Evolutionary conservation across 37 sponge, comb jelly and placozoan species (phyloP).

Genomic region (Lycopodina hypogea): DNA sequence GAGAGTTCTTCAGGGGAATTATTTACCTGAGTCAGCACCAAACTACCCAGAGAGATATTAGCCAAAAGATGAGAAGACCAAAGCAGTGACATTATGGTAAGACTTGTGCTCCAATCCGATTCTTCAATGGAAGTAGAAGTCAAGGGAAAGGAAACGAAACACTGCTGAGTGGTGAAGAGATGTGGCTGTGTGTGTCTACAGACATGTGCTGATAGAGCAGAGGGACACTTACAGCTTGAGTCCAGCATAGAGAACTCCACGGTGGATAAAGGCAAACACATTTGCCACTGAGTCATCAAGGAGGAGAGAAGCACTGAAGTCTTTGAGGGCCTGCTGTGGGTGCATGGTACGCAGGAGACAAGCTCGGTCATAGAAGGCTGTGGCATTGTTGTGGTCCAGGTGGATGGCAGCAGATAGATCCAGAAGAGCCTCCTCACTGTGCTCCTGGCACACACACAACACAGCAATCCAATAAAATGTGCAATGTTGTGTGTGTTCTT

Average conservation of each 20-base stretch:
- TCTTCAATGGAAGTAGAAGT: no score
- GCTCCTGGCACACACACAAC: constrained; percentile 67
- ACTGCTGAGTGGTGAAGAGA: no score
- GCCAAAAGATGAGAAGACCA: no score
- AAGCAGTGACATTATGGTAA: no score
- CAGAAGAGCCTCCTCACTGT: constrained; percentile 60
- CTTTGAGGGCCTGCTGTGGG: constrained; percentile 72
- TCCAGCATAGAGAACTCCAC: constrained; percentile 77
- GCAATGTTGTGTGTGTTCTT: neutral
- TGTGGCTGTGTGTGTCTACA: no score
- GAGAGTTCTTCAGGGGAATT: no score
- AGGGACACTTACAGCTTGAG: constrained; percentile 55
- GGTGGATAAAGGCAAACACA: constrained; percentile 49
- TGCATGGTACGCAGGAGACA: constrained; percentile 66
- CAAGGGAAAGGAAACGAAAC: no score
- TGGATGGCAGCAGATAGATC: constrained; percentile 92
- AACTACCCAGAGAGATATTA: no score
- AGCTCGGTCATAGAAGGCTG: constrained; percentile 75
- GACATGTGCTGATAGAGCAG: no score
- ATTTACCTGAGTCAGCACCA: no score
- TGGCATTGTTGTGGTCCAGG: constrained; percentile 59
- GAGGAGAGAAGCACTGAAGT: constrained; percentile 79
- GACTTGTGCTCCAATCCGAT: no score
- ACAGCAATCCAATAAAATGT: neutral
- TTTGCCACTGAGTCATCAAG: constrained; percentile 56